Base-by-base conservation (phyloP, 2,797 vertebrate genomes). In the Sebastes taczanowskii region DNA sequence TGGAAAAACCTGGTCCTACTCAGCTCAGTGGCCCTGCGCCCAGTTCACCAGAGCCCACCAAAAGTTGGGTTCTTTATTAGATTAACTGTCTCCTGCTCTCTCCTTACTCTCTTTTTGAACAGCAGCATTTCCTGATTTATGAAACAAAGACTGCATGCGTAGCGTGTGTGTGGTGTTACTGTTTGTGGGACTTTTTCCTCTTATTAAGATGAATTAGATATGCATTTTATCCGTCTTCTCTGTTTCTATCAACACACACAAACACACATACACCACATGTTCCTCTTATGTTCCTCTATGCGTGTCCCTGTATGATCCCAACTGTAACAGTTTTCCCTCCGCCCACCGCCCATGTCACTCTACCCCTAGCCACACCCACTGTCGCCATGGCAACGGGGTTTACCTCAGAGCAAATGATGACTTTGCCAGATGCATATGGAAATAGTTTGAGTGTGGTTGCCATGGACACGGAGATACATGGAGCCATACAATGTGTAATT, bases 1-100 rank as follows among this genome's bases (percentile, higher is more conserved):
- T 91, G 91, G 92, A 93, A 93, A 93, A 93, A 87, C n/a, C 65
- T 91, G 89, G 61, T 91, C 53, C 78, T 82, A 74, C 89, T 89
- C 76, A 91, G 73, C 78, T 77, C 67, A 2, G 79, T 84, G 88
- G 91, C 74, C 29, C 16, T n/a, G 63, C 5, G 81, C 91, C 88
- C 64, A 77, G 80, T 82, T 86, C 20, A 84, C 75, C 74, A 68
- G 35, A 76, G 77, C 82, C 92, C 91, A 81, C 90, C 86, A 79
- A 88, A 85, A 52, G 32, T 30, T 72, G 71, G 74, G 74, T 85
- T 89, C 67, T 83, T 73, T 22, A 65, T 89, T 86, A 79, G 32
- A 85, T 81, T 92, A 82, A 81, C 78, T 63, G 80, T 77, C 60
- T 89, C 52, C 59, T 63, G 55, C 70, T 73, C 53, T 74, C 52